Conservation (phyloP, 1,140 invertebrate genomes). For the Ctenoplectra terminalis region DNA sequence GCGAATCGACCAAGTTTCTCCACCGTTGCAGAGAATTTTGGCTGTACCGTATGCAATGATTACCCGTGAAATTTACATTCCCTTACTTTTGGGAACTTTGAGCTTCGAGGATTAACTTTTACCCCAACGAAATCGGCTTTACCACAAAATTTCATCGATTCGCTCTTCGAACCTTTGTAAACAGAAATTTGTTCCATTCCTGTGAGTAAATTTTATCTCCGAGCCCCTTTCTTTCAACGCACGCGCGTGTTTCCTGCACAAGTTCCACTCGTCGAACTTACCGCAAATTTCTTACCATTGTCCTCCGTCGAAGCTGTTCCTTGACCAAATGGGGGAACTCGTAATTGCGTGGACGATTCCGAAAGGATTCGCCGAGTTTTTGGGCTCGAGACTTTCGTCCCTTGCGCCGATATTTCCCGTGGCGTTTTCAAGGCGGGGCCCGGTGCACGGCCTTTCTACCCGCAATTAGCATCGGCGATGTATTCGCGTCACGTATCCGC, state of each 20-base stretch:
- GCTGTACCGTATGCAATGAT: slow-evolving; percentile 11
- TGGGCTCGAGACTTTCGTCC: not conserved
- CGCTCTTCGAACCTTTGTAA: not conserved
- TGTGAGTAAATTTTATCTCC: not conserved
- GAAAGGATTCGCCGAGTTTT: slow-evolving; percentile 2
- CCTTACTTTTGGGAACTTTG: not conserved
- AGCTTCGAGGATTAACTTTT: slow-evolving; percentile 8
- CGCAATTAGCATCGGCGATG: slow-evolving; percentile 54
- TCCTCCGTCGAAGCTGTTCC: not conserved
- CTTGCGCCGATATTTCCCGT: slow-evolving; percentile 4
- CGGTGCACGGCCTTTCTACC: slow-evolving; percentile 37
- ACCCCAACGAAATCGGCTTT: not conserved
- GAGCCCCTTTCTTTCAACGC: not conserved
- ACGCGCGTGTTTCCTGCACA: not conserved
- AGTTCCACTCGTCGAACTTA: not conserved
- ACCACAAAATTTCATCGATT: not conserved
- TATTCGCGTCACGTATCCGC: slow-evolving; percentile 58
- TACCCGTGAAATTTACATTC: slow-evolving; percentile 2
- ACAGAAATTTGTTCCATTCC: no score
- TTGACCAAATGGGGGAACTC: not conserved
- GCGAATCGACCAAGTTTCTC: not conserved
- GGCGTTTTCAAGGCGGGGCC: slow-evolving; percentile 6
- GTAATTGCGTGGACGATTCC: slow-evolving; percentile 13
- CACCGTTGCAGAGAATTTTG: not conserved
- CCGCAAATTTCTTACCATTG: not conserved